A percentile compares a stretch with the other conserved stretches of the same genome.
These are phyloP conservation scores for Menura novaehollandiae DNA, from an alignment of 2,113 vertebrate species.

Conservation along the genomic window DNA sequence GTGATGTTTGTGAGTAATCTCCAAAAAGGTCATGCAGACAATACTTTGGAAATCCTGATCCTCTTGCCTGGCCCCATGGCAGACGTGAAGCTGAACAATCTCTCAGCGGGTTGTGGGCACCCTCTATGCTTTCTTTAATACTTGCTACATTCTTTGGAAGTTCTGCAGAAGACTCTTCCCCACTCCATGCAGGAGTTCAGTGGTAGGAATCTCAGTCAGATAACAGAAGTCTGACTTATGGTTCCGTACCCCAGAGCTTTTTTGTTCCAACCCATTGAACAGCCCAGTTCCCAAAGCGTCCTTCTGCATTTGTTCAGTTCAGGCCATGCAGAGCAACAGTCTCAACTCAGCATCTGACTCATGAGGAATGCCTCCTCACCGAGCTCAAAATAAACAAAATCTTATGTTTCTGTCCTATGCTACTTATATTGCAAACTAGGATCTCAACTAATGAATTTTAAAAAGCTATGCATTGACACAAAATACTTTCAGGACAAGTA, in stretches of 20 bases:
- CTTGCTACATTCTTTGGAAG: neutral
- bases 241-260: neutral
- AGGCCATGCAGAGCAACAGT: neutral
- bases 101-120: neutral
- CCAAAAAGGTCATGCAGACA: neutral
- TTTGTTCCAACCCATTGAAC: neutral
- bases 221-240: neutral
- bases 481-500: neutral
- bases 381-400: neutral
- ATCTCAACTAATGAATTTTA: neutral
- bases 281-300: neutral
- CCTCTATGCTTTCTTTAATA: neutral
- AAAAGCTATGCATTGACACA: neutral
- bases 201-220: neutral
- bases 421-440: neutral
- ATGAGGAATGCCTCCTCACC: neutral
- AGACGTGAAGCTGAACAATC: neutral
- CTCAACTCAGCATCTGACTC: neutral
- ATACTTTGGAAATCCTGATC: neutral
- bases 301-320: neutral
- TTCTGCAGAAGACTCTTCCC: neutral
- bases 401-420: neutral
- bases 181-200: neutral
- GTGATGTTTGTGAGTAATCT: neutral
- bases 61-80: neutral